These are phyloP conservation scores for Archips crataeganus DNA, from an alignment of 2,888 invertebrate genomes.

Conservation along the genomic window DNA sequence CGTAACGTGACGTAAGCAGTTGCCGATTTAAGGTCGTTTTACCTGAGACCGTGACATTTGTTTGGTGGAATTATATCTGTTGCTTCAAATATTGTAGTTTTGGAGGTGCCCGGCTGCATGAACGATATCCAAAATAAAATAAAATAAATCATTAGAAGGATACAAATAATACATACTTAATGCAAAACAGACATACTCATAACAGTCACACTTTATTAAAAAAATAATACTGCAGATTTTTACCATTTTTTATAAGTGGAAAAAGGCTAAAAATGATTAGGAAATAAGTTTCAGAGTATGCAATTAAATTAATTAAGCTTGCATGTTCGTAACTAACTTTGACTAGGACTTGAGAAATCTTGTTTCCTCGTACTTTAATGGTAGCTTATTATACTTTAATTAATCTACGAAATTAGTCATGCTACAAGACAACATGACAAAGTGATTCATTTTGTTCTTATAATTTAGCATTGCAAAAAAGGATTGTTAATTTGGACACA, in stretches of 20 bases:
- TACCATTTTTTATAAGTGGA: background rate
- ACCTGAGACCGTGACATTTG: conserved; percentile 3
- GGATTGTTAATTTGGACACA: conserved; percentile 21
- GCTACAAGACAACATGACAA: conserved; percentile 23
- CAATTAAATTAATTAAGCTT: conserved; percentile 30
- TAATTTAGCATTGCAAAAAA: background rate
- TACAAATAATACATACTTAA: background rate
- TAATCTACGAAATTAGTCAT: conserved; percentile 36
- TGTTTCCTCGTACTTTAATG: conserved; percentile 40
- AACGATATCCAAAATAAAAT: background rate
- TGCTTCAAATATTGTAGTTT: background rate
- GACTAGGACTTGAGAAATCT: conserved; percentile 35
- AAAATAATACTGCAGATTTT: background rate
- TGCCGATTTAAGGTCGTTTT: background rate
- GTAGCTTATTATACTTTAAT: conserved; percentile 36
- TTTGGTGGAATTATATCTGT: background rate
- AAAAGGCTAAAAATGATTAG: conserved; percentile 18
- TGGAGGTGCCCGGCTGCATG: background rate
- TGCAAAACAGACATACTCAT: too few relatives aligned
- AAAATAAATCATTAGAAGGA: background rate
- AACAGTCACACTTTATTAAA: too few relatives aligned
- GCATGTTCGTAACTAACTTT: conserved; percentile 30
- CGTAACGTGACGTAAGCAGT: background rate
- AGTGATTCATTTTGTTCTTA: conserved; percentile 32
- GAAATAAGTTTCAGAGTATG: conserved; percentile 19